Percentiles rank a stretch among this genome's conserved stretches.
Conservation (phyloP, 2,888 invertebrate genomes). For the Esperia sulphurella region DNA sequence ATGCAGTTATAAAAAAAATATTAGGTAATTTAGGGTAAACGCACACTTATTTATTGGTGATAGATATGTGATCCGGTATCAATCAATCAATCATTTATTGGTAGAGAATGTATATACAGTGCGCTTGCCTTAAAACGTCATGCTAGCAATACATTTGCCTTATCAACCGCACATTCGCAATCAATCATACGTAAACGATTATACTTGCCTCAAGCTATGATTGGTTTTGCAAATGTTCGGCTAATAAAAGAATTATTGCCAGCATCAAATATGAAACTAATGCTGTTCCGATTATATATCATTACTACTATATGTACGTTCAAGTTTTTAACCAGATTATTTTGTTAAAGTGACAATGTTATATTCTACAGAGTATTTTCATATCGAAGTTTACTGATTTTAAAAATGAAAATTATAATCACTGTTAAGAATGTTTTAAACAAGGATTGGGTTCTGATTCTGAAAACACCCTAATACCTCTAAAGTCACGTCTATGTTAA, state of each 20-base stretch:
- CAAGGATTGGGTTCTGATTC: neutral
- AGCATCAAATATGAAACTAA: constrained; percentile 18
- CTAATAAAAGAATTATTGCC: constrained; percentile 7
- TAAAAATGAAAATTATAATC: constrained; percentile 15
- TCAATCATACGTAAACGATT: too few species aligned
- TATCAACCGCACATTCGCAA: too few species aligned
- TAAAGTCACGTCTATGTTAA: too few species aligned
- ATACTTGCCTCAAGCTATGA: too few species aligned
- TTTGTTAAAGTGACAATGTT: constrained; percentile 41
- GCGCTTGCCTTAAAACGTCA: constrained; percentile 4
- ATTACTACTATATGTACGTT: constrained; percentile 14
- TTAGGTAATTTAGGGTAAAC: too few species aligned
- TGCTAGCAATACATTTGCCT: too few species aligned
- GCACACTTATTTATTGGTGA: too few species aligned
- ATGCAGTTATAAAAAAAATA: constrained; percentile 7
- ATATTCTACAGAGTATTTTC: constrained; percentile 58
- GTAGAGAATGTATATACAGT: neutral
- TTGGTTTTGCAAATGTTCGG: constrained; percentile 6
- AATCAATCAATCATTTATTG: constrained; percentile 11
- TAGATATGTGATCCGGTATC: too few species aligned
- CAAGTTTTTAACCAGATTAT: constrained; percentile 58
- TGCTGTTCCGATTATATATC: constrained; percentile 36
- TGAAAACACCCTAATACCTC: too few species aligned
- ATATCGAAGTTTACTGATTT: constrained; percentile 51
- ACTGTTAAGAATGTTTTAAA: constrained; percentile 7